Evolutionary conservation across 2,888 invertebrate genomes (phyloP), one percentile per base, ranked within the genome.

Genomic region (Dryocosmus kuriphilus): DNA sequence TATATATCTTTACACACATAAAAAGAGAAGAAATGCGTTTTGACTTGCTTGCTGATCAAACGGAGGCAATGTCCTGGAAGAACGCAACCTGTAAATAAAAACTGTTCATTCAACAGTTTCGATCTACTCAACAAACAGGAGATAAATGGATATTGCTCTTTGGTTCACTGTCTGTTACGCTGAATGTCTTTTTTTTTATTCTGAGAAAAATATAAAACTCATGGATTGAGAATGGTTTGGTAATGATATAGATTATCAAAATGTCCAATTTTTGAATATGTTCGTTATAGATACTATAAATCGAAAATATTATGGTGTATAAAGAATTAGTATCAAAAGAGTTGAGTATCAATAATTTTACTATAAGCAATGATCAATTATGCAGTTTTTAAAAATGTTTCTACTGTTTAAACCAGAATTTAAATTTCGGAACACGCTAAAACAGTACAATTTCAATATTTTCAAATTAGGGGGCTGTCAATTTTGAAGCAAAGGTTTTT

Each of bases 81-180:
- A 75, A 76, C 76, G 71, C 75, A 80, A 75, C 79, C 62, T 77
- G 79, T 77, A 71, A 80, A 78, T 79, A 82, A 79, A 77, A 63
- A 55, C 57, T 41, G 22, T 67, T 71, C 71, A 71, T 76, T 76
- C 76, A 67, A 76, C 71, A 24, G 14, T 11, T 24, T 41, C 62
- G 61, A 75, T 75, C 74, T 62, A 80, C 79, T 83, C 83, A 82
- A 86, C 84, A 75, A 86, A 85, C 84, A 80, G 82, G 83, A 85
- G 83, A 85, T 86, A 85, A 86, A 87, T 87, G 82, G 83, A 85
- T 80, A 77, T 63, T 55, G 91, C 79, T 60, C 73, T 75, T 24
- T 65, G 22, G 67, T 71, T 46, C 51, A 67, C 46, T 71, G 30
- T 71, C 30, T 30, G 19, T 41, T 24, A 67, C 41, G 61, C 55